Conservation (phyloP, 2,888 invertebrate genomes). For the Apodemia hepburni region DNA sequence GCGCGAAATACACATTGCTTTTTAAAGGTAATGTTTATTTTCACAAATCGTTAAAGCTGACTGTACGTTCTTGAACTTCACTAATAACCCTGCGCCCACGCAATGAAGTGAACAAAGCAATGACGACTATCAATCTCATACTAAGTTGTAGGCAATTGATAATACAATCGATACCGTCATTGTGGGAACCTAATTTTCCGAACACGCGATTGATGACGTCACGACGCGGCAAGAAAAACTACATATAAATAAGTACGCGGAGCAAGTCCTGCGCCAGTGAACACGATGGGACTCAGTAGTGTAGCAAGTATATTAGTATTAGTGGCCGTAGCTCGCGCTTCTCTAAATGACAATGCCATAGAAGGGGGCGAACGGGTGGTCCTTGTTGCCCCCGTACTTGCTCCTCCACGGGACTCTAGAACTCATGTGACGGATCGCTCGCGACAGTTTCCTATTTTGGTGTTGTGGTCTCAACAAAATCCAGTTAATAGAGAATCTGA, state of each 20-base stretch:
- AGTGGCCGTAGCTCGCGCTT: constrained; percentile 45
- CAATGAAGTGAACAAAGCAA: constrained; percentile 5
- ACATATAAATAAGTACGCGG: constrained; percentile 68
- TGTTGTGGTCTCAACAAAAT: constrained; percentile 45
- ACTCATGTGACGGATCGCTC: constrained; percentile 55
- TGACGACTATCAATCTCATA: constrained; percentile 21
- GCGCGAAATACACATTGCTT: too few relatives aligned
- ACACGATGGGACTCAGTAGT: constrained; percentile 61
- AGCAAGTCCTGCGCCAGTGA: constrained; percentile 62
- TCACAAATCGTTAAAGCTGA: not conserved
- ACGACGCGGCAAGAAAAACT: constrained; percentile 49
- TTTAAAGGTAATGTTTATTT: too few relatives aligned
- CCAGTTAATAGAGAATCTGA: not conserved
- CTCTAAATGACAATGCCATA: constrained; percentile 55
- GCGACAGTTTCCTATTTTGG: constrained; percentile 65
- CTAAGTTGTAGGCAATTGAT: constrained; percentile 21
- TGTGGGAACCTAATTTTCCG: constrained; percentile 42
- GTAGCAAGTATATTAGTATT: constrained; percentile 55
- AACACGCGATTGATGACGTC: constrained; percentile 45
- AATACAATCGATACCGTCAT: constrained; percentile 44
- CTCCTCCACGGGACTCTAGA: constrained; percentile 61
- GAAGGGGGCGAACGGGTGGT: constrained; percentile 58
- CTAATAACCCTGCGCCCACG: not conserved
- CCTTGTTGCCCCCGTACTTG: constrained; percentile 63
- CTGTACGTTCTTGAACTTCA: constrained; percentile 9